Evolutionary conservation across 2,797 vertebrate species (phyloP).

Genomic region (Eidolon dupreanum): DNA sequence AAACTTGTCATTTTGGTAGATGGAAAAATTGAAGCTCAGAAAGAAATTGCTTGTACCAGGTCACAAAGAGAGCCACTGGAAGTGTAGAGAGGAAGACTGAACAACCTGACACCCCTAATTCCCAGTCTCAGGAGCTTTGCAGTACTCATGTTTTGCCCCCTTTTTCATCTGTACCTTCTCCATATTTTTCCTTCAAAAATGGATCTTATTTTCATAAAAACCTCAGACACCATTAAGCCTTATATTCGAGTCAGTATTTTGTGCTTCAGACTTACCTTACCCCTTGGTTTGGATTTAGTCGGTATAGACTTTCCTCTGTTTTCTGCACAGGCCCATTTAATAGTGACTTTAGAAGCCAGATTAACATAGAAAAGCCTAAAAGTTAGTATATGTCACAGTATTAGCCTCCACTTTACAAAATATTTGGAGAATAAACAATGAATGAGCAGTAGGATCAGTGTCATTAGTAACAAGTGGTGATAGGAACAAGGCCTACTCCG

Average conservation of each 20-base stretch:
- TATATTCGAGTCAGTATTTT: neutral
- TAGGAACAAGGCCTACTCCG: neutral
- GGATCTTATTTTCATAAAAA: neutral
- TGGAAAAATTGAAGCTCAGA: slow-evolving; percentile 30
- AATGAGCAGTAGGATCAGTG: neutral
- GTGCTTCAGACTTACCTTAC: neutral
- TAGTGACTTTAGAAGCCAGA: slow-evolving; percentile 40
- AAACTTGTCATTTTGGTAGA: slow-evolving; percentile 9
- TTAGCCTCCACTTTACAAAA: neutral
- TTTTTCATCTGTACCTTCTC: neutral
- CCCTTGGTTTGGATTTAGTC: neutral
- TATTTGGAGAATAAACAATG: slow-evolving; percentile 36
- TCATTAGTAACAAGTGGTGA: neutral
- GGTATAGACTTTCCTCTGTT: neutral
- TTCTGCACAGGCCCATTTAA: neutral
- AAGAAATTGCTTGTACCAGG: neutral
- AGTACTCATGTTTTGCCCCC: accelerated
- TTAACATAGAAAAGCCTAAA: neutral
- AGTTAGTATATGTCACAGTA: neutral
- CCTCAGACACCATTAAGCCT: neutral
- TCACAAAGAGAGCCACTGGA: slow-evolving; percentile 1
- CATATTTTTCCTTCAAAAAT: neutral
- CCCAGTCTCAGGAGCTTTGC: neutral
- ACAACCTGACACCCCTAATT: too few relatives aligned
- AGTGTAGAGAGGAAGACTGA: neutral